Base-by-base conservation (phyloP, 2,888 invertebrate species). In the Muschampia plurimacula region DNA sequence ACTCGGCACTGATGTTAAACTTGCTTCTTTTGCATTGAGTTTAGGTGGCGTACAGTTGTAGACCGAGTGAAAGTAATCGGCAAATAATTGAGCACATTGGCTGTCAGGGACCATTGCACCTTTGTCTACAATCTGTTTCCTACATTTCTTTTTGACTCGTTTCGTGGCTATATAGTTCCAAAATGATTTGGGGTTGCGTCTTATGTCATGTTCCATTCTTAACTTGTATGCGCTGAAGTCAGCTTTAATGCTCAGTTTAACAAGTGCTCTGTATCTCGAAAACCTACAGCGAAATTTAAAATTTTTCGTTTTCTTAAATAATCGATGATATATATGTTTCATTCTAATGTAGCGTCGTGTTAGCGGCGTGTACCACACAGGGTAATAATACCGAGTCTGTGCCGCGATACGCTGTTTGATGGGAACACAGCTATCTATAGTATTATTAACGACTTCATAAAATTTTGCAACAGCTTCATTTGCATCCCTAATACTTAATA, bases 261-360 rank as follows among this genome's bases (percentile, higher is more conserved):
- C 55, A 39, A 55, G 39, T 13, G 46, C 46, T 49, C 46, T 49
- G 12, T 49, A 49, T 10, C 9, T 13, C 12, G 46, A 49, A 49
- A 49, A 49, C 46, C 9, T 49, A 10, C 5, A 13, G 3, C 46
- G 46, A 9, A 8, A 49, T 10, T 13, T 12, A n/a, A 36, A 36
- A 13, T 12, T 39, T 15, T 7, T 22, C 13, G 66, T 67, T 41
- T 67, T 67, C 36, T 67, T 55, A 7, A 15, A 55, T 8, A 55
- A 39, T 8, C 66, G 15, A 67, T 67, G 66, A 67, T 28, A 67
- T 9, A 32, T n/a, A 6, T n/a, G 8, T 15, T 66, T 66, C 0
- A 52, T 10, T 52, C n/a, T 52, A n/a, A 66, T 67, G 39, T 67
- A 39, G 66, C 66, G 66, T 67, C 22, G 55, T 55, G 66, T 67